A percentile compares a stretch with the other conserved stretches of the same genome.
These are phyloP conservation scores for Hiodon alosoides DNA, from an alignment of 2,113 vertebrate genomes.

Conservation along the genomic window DNA sequence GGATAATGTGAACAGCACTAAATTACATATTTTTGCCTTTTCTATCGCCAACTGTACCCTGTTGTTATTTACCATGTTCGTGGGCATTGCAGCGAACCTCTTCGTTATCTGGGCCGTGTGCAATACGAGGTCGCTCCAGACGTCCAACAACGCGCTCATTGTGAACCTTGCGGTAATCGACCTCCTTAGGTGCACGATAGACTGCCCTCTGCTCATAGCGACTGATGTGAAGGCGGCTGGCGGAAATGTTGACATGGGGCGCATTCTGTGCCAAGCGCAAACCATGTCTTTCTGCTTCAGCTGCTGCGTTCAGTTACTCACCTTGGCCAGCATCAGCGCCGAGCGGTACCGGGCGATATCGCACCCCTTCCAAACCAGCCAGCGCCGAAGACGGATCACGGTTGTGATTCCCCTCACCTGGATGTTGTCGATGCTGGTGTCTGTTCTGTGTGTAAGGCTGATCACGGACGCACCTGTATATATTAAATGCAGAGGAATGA, in stretches of 20 bases:
- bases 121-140: constrained; percentile 55
- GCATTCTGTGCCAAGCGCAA: constrained; percentile 51
- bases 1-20: constrained; percentile 40
- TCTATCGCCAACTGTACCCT: constrained; percentile 46
- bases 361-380: constrained; percentile 50
- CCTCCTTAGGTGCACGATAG: constrained; percentile 49
- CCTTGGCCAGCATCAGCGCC: constrained; percentile 60
- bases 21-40: constrained; percentile 39
- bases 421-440: constrained; percentile 46
- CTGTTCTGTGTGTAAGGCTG: constrained; percentile 43
- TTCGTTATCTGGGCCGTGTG: constrained; percentile 61
- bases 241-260: constrained; percentile 24
- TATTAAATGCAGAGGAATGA: constrained; percentile 44
- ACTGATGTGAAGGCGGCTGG: constrained; percentile 35
- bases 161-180: constrained; percentile 61
- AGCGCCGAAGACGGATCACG: constrained; percentile 43
- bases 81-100: constrained; percentile 56
- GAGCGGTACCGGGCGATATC: constrained; percentile 63
- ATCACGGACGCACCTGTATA: constrained; percentile 53
- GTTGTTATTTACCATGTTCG: constrained; percentile 46
- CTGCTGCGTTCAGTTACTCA: constrained; percentile 64
- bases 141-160: constrained; percentile 58
- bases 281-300: constrained; percentile 57
- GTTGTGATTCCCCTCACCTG: constrained; percentile 53
- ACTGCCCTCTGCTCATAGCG: constrained; percentile 58